Evolutionary conservation across 92 coral and sea anemone species (phyloP).

Genomic region (Blastomussa wellsi): DNA sequence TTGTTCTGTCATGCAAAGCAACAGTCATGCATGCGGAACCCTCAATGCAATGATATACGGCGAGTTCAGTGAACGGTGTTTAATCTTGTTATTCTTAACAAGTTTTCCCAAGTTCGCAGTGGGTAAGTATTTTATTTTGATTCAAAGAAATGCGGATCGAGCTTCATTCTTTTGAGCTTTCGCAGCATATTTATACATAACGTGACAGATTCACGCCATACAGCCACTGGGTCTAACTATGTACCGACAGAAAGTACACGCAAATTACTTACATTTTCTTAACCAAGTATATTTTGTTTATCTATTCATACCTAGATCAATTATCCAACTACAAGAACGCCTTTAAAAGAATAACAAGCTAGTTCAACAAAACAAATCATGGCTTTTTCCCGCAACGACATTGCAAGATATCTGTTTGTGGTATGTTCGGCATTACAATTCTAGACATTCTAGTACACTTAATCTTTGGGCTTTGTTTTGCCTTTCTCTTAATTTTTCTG

Average conservation of each 20-base stretch:
- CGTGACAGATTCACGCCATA: not conserved
- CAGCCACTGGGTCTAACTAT: no score
- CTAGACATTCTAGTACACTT: no score
- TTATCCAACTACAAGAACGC: not conserved
- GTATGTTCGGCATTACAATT: not conserved
- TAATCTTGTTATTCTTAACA: not conserved
- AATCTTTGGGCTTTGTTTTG: not conserved
- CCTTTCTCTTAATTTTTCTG: not conserved
- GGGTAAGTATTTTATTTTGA: conserved; percentile 1
- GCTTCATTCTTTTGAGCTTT: not conserved
- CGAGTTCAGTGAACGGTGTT: not conserved
- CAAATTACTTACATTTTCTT: not conserved
- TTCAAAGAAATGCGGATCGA: not conserved
- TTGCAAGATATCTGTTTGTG: conserved; percentile 34
- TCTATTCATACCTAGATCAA: not conserved
- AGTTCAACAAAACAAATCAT: not conserved
- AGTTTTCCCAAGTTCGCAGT: not conserved
- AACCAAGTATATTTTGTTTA: not conserved
- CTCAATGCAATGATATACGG: not conserved
- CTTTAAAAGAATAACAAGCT: not conserved
- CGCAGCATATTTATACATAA: not conserved
- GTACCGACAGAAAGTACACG: no score
- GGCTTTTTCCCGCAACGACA: conserved; percentile 37
- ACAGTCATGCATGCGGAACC: not conserved
- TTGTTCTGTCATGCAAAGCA: conserved; percentile 2